Conservation (phyloP, 2,113 vertebrate species). For the Sinocyclocheilus rhinocerous region DNA sequence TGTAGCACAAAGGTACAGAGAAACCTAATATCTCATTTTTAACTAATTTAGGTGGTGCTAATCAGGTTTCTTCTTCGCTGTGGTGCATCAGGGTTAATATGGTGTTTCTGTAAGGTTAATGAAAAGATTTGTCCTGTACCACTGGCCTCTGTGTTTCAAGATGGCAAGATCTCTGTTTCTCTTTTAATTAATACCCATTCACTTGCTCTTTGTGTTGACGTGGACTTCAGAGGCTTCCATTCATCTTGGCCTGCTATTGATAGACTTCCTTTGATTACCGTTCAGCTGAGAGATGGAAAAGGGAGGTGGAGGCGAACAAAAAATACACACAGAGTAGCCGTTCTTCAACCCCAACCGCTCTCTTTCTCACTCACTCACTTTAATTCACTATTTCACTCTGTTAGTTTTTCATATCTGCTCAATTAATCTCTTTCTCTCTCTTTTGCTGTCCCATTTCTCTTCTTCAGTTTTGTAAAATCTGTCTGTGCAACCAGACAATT, state of each 20-base stretch:
- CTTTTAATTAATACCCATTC: slow-evolving; percentile 47
- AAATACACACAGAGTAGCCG: neutral
- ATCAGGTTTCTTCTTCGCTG: too few species aligned
- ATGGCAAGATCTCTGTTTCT: slow-evolving; percentile 23
- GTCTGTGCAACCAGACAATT: neutral
- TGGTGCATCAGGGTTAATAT: too few species aligned
- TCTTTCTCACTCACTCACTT: neutral
- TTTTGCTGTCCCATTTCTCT: neutral
- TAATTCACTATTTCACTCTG: neutral
- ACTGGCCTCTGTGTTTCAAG: slow-evolving; percentile 30
- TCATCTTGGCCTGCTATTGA: slow-evolving; percentile 28
- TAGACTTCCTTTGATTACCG: slow-evolving; percentile 47
- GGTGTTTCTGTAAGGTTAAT: too few species aligned
- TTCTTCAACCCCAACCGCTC: neutral
- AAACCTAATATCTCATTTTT: too few species aligned
- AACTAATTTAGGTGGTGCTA: too few species aligned
- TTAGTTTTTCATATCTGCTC: neutral
- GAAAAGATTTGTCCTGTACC: neutral
- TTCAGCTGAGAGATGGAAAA: slow-evolving; percentile 1
- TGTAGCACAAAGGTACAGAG: too few species aligned
- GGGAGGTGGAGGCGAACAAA: neutral
- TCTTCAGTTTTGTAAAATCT: neutral
- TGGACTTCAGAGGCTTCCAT: slow-evolving; percentile 20
- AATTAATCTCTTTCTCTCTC: neutral
- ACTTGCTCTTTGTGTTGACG: slow-evolving; percentile 37